A percentile compares a stretch with the other conserved stretches of the same genome.
phyloP scores from a whole-genome alignment of 2,797 vertebrate species.

The Moxostoma hubbsi region DNA sequence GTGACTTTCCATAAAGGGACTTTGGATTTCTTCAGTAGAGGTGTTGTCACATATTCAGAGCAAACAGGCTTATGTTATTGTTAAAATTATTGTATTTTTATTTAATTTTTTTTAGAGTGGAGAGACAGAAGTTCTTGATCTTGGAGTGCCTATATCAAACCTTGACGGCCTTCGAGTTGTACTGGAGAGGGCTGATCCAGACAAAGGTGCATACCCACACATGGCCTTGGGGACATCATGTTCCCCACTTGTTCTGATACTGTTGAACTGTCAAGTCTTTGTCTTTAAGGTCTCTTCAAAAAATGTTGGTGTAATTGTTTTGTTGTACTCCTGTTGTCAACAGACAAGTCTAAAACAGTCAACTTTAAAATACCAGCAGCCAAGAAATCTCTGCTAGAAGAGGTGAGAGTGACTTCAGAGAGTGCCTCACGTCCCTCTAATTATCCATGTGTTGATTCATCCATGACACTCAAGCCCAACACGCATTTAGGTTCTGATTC shows the following conservation, averaged over 20 bases:
- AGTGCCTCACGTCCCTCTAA: not conserved
- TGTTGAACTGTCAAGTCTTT: constrained; percentile 26
- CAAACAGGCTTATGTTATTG: not conserved
- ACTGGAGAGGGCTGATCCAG: constrained; percentile 83
- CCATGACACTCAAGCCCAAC: not conserved
- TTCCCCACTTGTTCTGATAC: not conserved
- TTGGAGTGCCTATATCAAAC: constrained; percentile 94
- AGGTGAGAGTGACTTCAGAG: constrained; percentile 75
- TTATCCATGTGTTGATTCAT: not conserved
- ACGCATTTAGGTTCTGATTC: no score
- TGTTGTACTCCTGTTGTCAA: constrained; percentile 39
- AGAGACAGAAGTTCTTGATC: constrained; percentile 89
- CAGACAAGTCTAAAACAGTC: constrained; percentile 86
- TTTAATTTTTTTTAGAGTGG: constrained; percentile 81
- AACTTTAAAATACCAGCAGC: constrained; percentile 72
- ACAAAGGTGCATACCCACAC: constrained; percentile 78
- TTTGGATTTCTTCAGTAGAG: no score
- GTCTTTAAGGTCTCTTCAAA: constrained; percentile 24
- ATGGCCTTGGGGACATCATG: not conserved
- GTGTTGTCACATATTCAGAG: not conserved
- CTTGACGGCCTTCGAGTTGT: constrained; percentile 93
- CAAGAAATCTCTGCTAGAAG: constrained; percentile 80
- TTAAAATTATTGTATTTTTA: not conserved
- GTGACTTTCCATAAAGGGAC: no score
- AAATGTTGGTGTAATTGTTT: constrained; percentile 31